Percentiles rank a stretch among this genome's conserved stretches.
phyloP scores from a whole-genome alignment of 2,113 vertebrate species.

The Semnopithecus entellus region DNA sequence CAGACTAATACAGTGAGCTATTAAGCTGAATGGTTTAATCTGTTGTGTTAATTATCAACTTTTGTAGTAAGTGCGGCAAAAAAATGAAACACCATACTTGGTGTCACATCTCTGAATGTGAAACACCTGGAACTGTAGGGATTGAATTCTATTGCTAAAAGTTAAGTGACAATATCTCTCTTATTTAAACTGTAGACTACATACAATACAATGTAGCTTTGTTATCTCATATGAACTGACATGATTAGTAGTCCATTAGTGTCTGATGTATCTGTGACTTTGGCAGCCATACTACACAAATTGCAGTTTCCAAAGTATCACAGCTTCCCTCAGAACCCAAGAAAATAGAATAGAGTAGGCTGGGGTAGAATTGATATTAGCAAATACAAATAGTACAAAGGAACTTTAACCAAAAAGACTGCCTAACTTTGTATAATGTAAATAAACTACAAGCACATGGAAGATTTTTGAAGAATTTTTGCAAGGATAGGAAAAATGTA shows the following conservation, averaged over 20 bases:
- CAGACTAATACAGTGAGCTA: not conserved
- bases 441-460: not conserved
- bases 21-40: not conserved
- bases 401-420: not conserved
- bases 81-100: not conserved
- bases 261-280: not conserved
- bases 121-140: not conserved
- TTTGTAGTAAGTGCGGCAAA: not conserved
- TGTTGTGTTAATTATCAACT: not conserved
- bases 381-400: not conserved
- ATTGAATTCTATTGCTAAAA: not conserved
- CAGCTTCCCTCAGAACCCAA: not conserved
- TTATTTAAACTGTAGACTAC: not conserved
- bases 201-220: not conserved
- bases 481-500: not conserved
- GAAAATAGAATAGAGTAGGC: not conserved
- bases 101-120: not conserved
- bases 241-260: too few species aligned
- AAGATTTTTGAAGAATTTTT: not conserved
- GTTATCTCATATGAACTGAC: not conserved
- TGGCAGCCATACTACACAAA: not conserved
- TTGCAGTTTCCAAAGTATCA: not conserved
- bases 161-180: not conserved
- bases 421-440: not conserved
- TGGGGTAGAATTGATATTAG: not conserved